Base-by-base conservation (phyloP, 2,113 vertebrate genomes). In the Conger conger region DNA sequence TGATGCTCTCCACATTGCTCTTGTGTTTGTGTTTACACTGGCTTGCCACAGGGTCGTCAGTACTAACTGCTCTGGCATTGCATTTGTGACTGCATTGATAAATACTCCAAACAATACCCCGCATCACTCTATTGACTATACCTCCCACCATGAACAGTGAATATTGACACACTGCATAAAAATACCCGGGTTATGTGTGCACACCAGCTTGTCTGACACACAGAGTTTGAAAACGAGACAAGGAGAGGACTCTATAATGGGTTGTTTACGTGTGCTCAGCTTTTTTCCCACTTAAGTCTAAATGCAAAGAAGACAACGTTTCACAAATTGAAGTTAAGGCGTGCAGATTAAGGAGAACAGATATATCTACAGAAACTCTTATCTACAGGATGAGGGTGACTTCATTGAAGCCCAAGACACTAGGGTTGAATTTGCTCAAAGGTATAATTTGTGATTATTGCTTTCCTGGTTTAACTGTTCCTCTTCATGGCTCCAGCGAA, bases 391-490 rank as follows among this genome's bases (percentile, higher is more conserved):
- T 73, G 63, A 73, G 63, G 27, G n/a, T 30, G n/a, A 23, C 23
- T 73, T 73, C 63, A 73, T 33, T 30, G 63, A 73, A 73, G n/a
- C 63, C 63, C 63, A 73, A 73, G 23, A 27, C 30, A 33, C 23
- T 33, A 16, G 3, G 27, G 80, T n/a, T 33, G 53, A 81, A 57
- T n/a, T 42, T 83, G 82, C 35, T 63, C 38, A 83, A 73, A 73
- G 18, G 36, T 20, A 42, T 40, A 83, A 68, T 83, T 68, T 83
- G 60, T 83, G 37, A 83, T 83, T 63, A 83, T 76, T 83, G 57
- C 68, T 83, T 83, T 83, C 82, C 57, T 83, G 63, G 54, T 38
- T 15, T 37, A 37, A 83, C 63, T 3, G 33, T 73, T 36, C 38
- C 23, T 73, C 57, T 38, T 73, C 38, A 40, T 40, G 33, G 57